These are phyloP conservation scores for Xanthia togata DNA, from an alignment of 2,888 invertebrate species.

Conservation along the genomic window DNA sequence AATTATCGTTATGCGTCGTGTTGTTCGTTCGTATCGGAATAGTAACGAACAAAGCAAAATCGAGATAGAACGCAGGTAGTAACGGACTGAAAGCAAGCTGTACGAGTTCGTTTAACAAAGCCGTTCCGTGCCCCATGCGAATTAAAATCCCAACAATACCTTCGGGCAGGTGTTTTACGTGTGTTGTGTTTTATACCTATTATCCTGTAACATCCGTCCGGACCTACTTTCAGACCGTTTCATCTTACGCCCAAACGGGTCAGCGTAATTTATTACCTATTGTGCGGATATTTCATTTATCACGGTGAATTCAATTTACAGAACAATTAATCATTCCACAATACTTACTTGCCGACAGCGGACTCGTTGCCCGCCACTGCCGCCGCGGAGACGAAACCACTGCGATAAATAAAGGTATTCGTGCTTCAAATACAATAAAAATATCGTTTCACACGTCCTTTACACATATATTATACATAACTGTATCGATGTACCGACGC, in stretches of 20 bases:
- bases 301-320: slow-evolving; percentile 90
- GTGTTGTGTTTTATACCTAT: slow-evolving; percentile 85
- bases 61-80: slow-evolving; percentile 31
- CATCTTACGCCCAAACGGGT: slow-evolving; percentile 88
- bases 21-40: slow-evolving; percentile 17
- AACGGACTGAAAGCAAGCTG: slow-evolving; percentile 46
- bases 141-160: slow-evolving; percentile 80
- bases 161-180: slow-evolving; percentile 83
- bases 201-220: slow-evolving; percentile 83
- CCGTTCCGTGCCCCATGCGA: slow-evolving; percentile 71
- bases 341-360: slow-evolving; percentile 89
- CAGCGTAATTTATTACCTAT: slow-evolving; percentile 90
- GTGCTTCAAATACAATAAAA: slow-evolving; percentile 72
- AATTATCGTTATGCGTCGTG: too few relatives aligned
- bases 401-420: slow-evolving; percentile 78
- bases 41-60: slow-evolving; percentile 42
- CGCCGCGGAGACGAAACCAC: slow-evolving; percentile 69
- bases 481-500: slow-evolving; percentile 34
- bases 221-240: slow-evolving; percentile 86
- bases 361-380: slow-evolving; percentile 79
- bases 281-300: slow-evolving; percentile 90
- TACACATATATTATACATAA: slow-evolving; percentile 42
- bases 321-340: slow-evolving; percentile 90
- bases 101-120: slow-evolving; percentile 67
- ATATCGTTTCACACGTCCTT: slow-evolving; percentile 65